Conservation (phyloP, 2,888 invertebrate species). For the Plebejus melissa region DNA sequence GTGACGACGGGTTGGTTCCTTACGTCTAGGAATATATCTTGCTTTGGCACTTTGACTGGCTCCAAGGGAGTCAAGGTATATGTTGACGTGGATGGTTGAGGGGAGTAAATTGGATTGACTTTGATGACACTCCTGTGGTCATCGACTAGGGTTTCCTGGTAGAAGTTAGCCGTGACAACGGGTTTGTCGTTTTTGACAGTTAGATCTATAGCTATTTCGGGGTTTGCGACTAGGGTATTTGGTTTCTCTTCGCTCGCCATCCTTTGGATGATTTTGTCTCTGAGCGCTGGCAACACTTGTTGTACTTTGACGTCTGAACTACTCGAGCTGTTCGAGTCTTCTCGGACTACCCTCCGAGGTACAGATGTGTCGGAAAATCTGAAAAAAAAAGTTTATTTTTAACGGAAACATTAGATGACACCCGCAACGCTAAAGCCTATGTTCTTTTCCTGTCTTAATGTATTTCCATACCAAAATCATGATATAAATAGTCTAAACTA, state of each 20-base stretch:
- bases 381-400: slow-evolving; percentile 27
- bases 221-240: slow-evolving; percentile 44
- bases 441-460: too few relatives aligned
- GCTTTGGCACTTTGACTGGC: slow-evolving; percentile 49
- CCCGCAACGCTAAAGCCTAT: too few relatives aligned
- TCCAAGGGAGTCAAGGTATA: slow-evolving; percentile 50
- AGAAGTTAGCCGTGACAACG: slow-evolving; percentile 61
- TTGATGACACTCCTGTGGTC: slow-evolving; percentile 65
- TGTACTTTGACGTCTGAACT: slow-evolving; percentile 49
- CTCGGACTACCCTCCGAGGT: slow-evolving; percentile 54
- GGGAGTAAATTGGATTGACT: slow-evolving; percentile 62
- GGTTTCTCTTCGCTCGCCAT: slow-evolving; percentile 49
- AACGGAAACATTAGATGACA: too few relatives aligned
- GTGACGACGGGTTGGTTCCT: slow-evolving; percentile 45
- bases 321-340: slow-evolving; percentile 65
- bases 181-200: slow-evolving; percentile 51
- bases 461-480: too few relatives aligned
- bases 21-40: slow-evolving; percentile 42
- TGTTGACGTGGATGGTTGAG: slow-evolving; percentile 65
- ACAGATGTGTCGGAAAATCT: slow-evolving; percentile 59
- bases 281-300: slow-evolving; percentile 38
- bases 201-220: slow-evolving; percentile 60
- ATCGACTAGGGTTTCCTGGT: slow-evolving; percentile 64
- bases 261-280: slow-evolving; percentile 45
- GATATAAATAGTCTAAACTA: too few relatives aligned